Base-by-base conservation (phyloP, 2,888 invertebrate species). In the Catocala fraxini region DNA sequence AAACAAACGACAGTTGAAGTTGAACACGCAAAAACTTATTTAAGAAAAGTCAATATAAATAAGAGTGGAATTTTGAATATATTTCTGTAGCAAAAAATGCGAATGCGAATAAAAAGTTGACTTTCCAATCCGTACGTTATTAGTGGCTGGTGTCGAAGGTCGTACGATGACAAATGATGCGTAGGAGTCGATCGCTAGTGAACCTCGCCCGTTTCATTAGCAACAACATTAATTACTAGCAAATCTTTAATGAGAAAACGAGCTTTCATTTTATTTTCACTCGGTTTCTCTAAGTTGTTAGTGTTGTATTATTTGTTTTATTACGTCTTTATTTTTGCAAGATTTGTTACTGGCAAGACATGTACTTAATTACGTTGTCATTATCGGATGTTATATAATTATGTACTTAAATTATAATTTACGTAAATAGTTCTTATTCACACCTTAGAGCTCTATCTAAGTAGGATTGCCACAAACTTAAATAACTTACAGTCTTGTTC, bases 121-220 rank as follows among this genome's bases (percentile, higher is more conserved):
- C 70, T 71, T 80, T 72, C 68, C 73, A 77, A 81, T 80, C 73
- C 71, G 72, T 78, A 75, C 80, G 81, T 91, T 86, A 90, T 89
- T 90, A 91, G 78, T 75, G 74, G 65, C 72, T 73, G 70, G 81
- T 87, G 92, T 89, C 90, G 82, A 80, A 91, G 91, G 89, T 89
- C 84, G 82, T 73, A 68, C 77, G 83, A 91, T 90, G 91, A 93
- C 91, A 89, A 91, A 93, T 92, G 93, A 92, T 93, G 90, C 88
- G 89, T 87, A 88, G 87, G 88, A 91, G 90, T 88, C 86, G 86
- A 88, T 86, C 86, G 81, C 87, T 84, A 82, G 83, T 86, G 88
- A 87, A 89, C 88, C 84, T 84, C 81, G 80, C 81, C 83, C 71
- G 85, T 84, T 89, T 89, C 89, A 92, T 93, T 92, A 91, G 82